Conservation (phyloP, 2,113 vertebrate genomes). For the Vombatus ursinus region DNA sequence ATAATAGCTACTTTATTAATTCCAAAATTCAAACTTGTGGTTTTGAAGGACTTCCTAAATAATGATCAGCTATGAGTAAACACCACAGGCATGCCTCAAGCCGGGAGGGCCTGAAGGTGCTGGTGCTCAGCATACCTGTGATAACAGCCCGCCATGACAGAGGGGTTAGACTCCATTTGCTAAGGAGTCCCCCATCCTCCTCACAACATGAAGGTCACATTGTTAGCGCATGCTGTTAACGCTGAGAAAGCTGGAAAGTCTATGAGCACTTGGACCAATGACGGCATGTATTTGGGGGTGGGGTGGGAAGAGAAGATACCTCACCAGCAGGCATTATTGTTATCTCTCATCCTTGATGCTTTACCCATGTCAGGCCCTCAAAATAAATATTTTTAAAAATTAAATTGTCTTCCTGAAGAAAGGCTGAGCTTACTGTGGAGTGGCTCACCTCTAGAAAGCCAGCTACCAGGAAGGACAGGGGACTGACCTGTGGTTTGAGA, state of each 20-base stretch:
- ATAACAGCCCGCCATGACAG: neutral
- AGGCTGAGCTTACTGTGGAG: neutral
- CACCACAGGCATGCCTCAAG: neutral
- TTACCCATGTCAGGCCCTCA: neutral
- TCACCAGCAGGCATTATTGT: neutral
- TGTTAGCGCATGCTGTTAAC: too few species aligned
- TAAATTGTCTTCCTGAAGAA: neutral
- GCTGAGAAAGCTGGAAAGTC: neutral
- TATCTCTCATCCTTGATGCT: neutral
- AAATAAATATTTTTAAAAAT: neutral
- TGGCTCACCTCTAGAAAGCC: neutral
- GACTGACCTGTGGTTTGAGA: neutral
- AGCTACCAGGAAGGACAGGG: neutral
- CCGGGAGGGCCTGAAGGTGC: neutral
- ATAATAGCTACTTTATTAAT: neutral
- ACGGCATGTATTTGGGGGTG: too few species aligned
- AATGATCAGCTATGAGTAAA: neutral
- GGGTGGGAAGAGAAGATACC: too few species aligned
- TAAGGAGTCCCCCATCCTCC: too few species aligned
- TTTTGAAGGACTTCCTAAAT: slow-evolving; percentile 37
- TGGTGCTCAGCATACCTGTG: neutral
- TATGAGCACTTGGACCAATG: neutral
- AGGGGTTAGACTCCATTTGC: too few species aligned
- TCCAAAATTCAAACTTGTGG: neutral
- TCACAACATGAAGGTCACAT: too few species aligned